These are phyloP conservation scores for Corythoichthys intestinalis DNA, from an alignment of 2,113 vertebrate species.

Conservation along the genomic window DNA sequence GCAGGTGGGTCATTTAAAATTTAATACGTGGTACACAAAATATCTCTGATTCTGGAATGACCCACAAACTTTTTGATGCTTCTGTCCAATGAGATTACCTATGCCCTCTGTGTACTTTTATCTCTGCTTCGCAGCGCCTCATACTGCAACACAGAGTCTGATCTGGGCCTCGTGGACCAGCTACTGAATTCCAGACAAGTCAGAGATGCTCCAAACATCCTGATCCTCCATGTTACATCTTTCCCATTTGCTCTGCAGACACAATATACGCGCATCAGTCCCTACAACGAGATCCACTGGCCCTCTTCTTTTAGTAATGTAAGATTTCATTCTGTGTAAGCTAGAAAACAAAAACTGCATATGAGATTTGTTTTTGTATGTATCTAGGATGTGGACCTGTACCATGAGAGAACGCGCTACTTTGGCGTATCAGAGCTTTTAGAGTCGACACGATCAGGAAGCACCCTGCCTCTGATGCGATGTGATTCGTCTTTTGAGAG, in stretches of 20 bases:
- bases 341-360: background rate
- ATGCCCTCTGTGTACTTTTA: background rate
- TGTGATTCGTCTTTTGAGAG: constrained; percentile 94
- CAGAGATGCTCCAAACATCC: constrained; percentile 88
- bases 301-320: constrained; percentile 84
- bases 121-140: constrained; percentile 45
- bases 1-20: too few species aligned
- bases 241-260: constrained; percentile 95
- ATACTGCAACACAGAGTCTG: constrained; percentile 64
- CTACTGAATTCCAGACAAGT: constrained; percentile 90
- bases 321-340: constrained; percentile 51
- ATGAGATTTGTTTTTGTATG: constrained; percentile 9
- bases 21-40: too few species aligned
- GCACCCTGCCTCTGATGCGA: constrained; percentile 86
- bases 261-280: constrained; percentile 88
- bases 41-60: too few species aligned
- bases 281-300: constrained; percentile 97
- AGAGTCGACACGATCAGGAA: constrained; percentile 87
- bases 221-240: constrained; percentile 93
- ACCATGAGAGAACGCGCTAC: constrained; percentile 87
- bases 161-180: constrained; percentile 83
- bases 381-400: constrained; percentile 84
- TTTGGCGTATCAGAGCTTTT: constrained; percentile 92
- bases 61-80: too few species aligned
- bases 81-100: background rate